These are phyloP conservation scores for Halocaridina rubra DNA, from an alignment of 2,888 invertebrate genomes.

Conservation along the genomic window DNA sequence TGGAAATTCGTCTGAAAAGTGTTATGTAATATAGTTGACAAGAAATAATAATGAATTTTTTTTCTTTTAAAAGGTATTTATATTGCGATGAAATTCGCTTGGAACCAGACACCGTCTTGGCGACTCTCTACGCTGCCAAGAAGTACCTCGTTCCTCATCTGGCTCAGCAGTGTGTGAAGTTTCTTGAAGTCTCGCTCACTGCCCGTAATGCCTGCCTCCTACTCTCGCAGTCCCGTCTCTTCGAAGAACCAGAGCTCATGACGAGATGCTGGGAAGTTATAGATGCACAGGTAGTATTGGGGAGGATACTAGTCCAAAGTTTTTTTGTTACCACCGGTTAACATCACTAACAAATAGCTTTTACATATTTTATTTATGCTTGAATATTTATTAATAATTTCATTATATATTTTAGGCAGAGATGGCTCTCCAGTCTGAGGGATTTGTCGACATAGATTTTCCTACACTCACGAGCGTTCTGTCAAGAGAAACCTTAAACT, in stretches of 20 bases:
- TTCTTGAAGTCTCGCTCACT: conserved; percentile 84
- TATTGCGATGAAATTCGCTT: conserved; percentile 97
- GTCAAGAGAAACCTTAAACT: conserved; percentile 92
- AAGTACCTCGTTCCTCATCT: conserved; percentile 96
- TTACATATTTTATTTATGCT: too few species aligned
- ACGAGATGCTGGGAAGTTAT: conserved; percentile 97
- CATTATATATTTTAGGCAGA: conserved; percentile 77
- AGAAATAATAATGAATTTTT: neutral
- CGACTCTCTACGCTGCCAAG: conserved; percentile 94
- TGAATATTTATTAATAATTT: neutral
- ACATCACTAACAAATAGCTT: too few species aligned
- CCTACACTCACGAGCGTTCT: conserved; percentile 69
- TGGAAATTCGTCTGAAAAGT: too few species aligned
- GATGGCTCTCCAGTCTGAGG: conserved; percentile 94
- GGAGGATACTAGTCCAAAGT: too few species aligned
- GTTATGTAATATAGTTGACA: too few species aligned
- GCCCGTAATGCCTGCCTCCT: conserved; percentile 96
- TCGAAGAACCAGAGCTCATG: conserved; percentile 97
- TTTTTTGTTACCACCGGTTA: too few species aligned
- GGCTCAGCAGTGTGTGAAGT: conserved; percentile 93
- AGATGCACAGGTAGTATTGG: conserved; percentile 96
- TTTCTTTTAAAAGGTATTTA: conserved; percentile 80
- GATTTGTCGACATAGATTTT: conserved; percentile 92
- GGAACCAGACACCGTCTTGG: conserved; percentile 93
- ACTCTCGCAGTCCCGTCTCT: conserved; percentile 92